Base-by-base conservation (phyloP, 92 coral and sea anemone species). In the Zoanthus sansibaricus region DNA sequence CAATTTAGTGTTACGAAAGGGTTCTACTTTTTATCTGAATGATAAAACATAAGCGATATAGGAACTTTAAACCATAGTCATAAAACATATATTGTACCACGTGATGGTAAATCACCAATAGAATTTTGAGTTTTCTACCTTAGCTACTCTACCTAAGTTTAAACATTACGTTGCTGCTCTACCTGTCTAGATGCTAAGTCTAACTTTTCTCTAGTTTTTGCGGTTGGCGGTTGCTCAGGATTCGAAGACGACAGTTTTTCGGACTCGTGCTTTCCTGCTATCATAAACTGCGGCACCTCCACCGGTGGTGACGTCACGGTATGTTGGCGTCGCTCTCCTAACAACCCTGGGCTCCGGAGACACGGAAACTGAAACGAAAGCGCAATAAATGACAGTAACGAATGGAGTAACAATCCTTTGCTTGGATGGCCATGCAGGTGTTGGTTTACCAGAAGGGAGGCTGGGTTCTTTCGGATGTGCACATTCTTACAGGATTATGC, bases 321-420 rank as follows among this genome's bases (percentile, higher is more conserved):
- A 18, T 69, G 62, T 31, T 79, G 83, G 7, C 98, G 98, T 42
- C 98, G 95, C 48, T 92, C 90, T 25, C 98, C 90, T 59, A 90
- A 90, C 5, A 91, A 75, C 7, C 98, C 85, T 0, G 73, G 72
- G 56, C 84, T 61, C 72, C 92, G 96, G 67, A 93, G 90, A 14
- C 87, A 88, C 42, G 98, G 98, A 46, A 94, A 73, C 98, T 94
- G 70, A 56, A 37, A 18, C 3, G 10, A 75, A 75, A 20, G 31
- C 58, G 17, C 18, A 48, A 51, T 48, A 11, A 0, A 33, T 42
- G 6, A n/a, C 4, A 42, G 3, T 31, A 32, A 5, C 49, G 7
- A 32, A 1, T 21, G 7, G 42, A 20, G 1, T 21, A 20, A 67
- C 72, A 9, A 67, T 16, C 70, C n/a, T 7, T 52, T 3, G 11